Conservation (phyloP, 2,113 vertebrate species). For the Panthera tigris region DNA sequence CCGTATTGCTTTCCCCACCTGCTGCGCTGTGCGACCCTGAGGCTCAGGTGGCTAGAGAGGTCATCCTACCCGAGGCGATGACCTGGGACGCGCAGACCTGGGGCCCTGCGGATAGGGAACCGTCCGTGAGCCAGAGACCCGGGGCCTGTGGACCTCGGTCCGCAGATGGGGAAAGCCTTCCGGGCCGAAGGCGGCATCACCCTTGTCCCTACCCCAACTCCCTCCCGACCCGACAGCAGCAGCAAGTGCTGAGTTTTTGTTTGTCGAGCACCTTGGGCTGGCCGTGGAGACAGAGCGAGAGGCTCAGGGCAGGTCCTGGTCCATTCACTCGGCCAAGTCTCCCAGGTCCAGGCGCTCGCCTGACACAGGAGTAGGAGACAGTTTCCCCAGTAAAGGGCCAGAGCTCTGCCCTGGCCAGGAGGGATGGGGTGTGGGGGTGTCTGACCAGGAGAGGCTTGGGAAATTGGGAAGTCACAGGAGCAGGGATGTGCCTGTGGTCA, state of each 20-base stretch:
- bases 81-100: not conserved
- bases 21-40: not conserved
- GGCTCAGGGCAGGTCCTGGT: not conserved
- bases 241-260: fast-evolving
- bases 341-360: fast-evolving
- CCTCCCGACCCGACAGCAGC: not conserved
- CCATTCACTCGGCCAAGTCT: fast-evolving
- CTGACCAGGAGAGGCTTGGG: not conserved
- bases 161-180: no score
- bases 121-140: not conserved
- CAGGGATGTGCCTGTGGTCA: no score
- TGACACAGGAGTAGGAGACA: fast-evolving
- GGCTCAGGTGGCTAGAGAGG: not conserved
- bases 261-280: not conserved
- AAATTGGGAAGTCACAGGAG: not conserved
- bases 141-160: not conserved
- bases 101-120: not conserved
- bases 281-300: fast-evolving
- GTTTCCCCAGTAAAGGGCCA: no score
- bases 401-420: not conserved
- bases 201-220: not conserved
- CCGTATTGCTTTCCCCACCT: fast-evolving
- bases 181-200: not conserved
- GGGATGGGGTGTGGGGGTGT: fast-evolving
- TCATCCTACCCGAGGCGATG: not conserved